Evolutionary conservation across 1,140 invertebrate genomes (phyloP).

Genomic region (Listronotus bonariensis): DNA sequence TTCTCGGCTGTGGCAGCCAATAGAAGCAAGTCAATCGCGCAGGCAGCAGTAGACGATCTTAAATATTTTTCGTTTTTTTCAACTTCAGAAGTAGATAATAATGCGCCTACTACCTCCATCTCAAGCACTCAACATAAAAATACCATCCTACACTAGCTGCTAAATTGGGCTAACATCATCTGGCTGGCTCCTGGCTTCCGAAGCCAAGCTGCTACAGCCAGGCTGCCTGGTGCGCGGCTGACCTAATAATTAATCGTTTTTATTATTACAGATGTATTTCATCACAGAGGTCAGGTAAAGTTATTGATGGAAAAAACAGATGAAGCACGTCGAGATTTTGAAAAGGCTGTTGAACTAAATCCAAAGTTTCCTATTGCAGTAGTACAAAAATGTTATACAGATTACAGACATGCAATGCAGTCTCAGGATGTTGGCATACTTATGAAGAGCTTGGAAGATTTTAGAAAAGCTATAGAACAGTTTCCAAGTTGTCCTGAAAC

Average conservation of each 20-base stretch:
- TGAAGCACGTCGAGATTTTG: conserved; percentile 80
- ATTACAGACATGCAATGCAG: conserved; percentile 71
- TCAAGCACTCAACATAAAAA: too few relatives aligned
- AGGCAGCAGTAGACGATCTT: too few relatives aligned
- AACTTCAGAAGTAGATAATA: too few relatives aligned
- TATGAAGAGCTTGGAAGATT: conserved; percentile 68
- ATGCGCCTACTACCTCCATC: too few relatives aligned
- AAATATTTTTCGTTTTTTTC: too few relatives aligned
- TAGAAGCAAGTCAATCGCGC: too few relatives aligned
- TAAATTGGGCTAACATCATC: too few relatives aligned
- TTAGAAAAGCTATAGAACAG: conserved; percentile 74
- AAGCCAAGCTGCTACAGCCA: too few relatives aligned
- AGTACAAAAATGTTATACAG: conserved; percentile 86
- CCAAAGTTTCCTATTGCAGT: conserved; percentile 81
- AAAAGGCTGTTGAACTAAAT: conserved; percentile 79
- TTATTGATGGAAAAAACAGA: conserved; percentile 79
- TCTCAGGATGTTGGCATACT: conserved; percentile 63
- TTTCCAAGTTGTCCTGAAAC: conserved; percentile 86
- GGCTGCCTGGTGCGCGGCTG: too few relatives aligned
- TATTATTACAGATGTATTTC: conserved; percentile 52
- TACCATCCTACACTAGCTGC: too few relatives aligned
- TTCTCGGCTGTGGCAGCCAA: too few relatives aligned
- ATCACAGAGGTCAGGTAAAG: conserved; percentile 75
- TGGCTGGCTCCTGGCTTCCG: too few relatives aligned
- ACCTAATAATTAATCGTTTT: not conserved